Evolutionary conservation across 2,797 vertebrate species (phyloP).

Genomic region (Danio aesculapii): DNA sequence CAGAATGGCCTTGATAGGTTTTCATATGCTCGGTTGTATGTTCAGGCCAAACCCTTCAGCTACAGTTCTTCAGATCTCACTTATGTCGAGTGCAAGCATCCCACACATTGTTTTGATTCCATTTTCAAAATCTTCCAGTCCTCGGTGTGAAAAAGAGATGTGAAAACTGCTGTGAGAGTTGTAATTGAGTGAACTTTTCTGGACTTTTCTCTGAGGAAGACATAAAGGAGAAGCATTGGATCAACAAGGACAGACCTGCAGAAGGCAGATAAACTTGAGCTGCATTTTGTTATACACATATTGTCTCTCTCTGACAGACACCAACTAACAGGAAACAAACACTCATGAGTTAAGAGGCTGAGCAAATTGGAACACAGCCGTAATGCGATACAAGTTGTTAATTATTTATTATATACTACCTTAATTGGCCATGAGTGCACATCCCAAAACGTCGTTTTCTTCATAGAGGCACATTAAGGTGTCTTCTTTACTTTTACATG

Average conservation of each 20-base stretch:
- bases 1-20: background rate
- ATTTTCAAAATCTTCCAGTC: background rate
- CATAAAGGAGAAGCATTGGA: background rate
- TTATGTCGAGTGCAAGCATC: background rate
- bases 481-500: constrained; percentile 3
- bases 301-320: background rate
- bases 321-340: constrained; percentile 4
- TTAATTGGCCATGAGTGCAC: constrained; percentile 11
- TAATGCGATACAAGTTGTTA: constrained; percentile 15
- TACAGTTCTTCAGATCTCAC: constrained; percentile 12
- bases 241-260: constrained; percentile 6
- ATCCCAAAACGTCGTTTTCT: background rate
- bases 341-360: constrained; percentile 1
- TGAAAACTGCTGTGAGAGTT: background rate
- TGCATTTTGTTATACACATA: constrained; percentile 5
- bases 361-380: constrained; percentile 6
- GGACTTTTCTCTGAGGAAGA: background rate
- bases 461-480: background rate
- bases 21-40: background rate
- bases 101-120: background rate
- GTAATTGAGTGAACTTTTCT: background rate
- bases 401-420: constrained; percentile 19
- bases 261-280: background rate
- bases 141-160: background rate
- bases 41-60: background rate